A percentile compares a stretch with the other conserved stretches of the same genome.
Conservation (phyloP, 2,797 vertebrate genomes). For the Craterocephalus amniculus region DNA sequence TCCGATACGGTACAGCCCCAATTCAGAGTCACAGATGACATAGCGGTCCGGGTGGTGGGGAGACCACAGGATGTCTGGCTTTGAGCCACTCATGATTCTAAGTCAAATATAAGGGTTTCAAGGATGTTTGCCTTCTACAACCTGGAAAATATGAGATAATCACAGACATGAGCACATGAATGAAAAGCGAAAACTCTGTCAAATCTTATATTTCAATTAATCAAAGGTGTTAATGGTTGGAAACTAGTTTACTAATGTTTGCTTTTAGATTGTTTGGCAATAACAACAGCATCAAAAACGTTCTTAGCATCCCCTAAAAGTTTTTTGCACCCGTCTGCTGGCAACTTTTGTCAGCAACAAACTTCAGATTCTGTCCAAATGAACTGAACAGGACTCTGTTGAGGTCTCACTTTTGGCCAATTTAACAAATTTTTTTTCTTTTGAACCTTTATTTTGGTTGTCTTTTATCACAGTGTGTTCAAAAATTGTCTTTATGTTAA, state of each 20-base stretch:
- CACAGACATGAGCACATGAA: neutral
- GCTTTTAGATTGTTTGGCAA: too few relatives aligned
- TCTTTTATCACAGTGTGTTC: neutral
- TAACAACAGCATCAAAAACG: too few relatives aligned
- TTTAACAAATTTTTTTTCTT: neutral
- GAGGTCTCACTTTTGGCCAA: neutral
- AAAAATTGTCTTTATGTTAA: neutral
- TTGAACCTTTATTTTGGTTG: neutral
- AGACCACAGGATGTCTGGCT: slow-evolving; percentile 97
- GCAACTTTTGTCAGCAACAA: neutral
- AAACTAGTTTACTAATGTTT: neutral
- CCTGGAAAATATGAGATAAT: slow-evolving; percentile 21
- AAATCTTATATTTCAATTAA: neutral
- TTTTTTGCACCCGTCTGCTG: too few relatives aligned
- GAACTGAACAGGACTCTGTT: neutral
- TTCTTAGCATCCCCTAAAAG: neutral
- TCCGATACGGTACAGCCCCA: slow-evolving; percentile 95
- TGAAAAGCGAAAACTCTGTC: neutral
- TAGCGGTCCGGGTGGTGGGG: slow-evolving; percentile 96
- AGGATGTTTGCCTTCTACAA: slow-evolving; percentile 23
- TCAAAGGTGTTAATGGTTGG: neutral
- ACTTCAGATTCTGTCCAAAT: neutral
- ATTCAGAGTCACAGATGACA: slow-evolving; percentile 96
- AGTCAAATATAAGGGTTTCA: slow-evolving; percentile 31
- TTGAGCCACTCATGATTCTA: slow-evolving; percentile 93